Base-by-base conservation (phyloP, 2,113 vertebrate species). In the Strix aluco region DNA sequence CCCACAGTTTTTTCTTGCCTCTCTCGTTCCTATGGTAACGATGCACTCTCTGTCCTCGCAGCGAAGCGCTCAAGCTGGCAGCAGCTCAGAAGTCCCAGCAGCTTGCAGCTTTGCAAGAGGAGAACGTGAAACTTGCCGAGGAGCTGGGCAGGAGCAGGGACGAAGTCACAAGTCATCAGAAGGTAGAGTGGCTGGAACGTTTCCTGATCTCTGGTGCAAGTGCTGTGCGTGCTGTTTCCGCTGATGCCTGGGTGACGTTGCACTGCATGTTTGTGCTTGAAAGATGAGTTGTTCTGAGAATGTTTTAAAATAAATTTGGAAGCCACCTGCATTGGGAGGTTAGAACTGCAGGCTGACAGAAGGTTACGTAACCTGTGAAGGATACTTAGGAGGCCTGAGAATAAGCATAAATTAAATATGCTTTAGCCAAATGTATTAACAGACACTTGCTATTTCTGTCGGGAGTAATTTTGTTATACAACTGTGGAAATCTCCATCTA, bases 41-140 rank as follows among this genome's bases (percentile, higher is more conserved):
- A 87, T 98, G 97, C 96, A 89, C 93, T 97, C 96, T 90, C 96
- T 98, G 97, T 98, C 96, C 97, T 97, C 94, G 26, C 98, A 99
- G 99, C 96, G 99, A 99, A 97, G 98, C 97, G 77, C 98, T 99
- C 87, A 99, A 98, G 98, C 98, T 98, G 97, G 98, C 97, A 25
- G 97, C 97, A 34, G 98, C 98, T 96, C 98, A 98, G 94, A 99
- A 98, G 98, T 98, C 98, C 47, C 98, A 98, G 97, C 98, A 98
- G 94, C 98, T 99, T 49, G 98, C 98, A 38, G 97, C 90, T 25
- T 95, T 99, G 96, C 98, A 99, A 89, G 98, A 99, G 83, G 99
- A 99, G 97, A 99, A 99, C 96, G 87, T 97, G 81, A 98, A 98
- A 98, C 98, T 99, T 98, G 97, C 97, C 10, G 97, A 98, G 97